Evolutionary conservation across 2,888 invertebrate genomes (phyloP), one percentile per base, ranked within the genome.

Genomic region (Troides oblongomaculatus): DNA sequence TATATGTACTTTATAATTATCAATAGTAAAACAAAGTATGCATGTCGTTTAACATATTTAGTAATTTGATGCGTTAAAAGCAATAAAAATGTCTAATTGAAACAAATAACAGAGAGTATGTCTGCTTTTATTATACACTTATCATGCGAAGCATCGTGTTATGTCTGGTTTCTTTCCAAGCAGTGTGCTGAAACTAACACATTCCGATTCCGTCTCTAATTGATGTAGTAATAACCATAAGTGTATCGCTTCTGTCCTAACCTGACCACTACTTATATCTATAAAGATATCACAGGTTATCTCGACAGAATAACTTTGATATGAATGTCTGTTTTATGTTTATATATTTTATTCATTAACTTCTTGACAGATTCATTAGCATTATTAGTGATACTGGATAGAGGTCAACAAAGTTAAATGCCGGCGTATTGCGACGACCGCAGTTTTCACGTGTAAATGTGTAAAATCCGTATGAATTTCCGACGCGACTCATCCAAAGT

Each of bases 401-500:
- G 46, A 46, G 46, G 46, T 46, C 46, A 46, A 14, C 46, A 46
- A 46, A 56, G 57, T 58, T 58, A 58, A 23, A 25, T 58, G 57
- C 0, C 10, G n/a, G 23, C 23, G 7, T n/a, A 58, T 23, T 23
- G 57, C 57, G 14, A 1, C 23, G 12, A 25, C 23, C 2, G 23
- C 14, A 58, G n/a, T 12, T 14, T 58, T 23, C 57, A 12, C 12
- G 21, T 58, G 39, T n/a, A 46, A 46, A 46, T 46, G 10, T 59
- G 62, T 53, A 14, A 25, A 64, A 43, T 36, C 7, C 14, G 21
- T 1, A 46, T 61, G 25, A n/a, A 46, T 56, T 50, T 18, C 39
- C 43, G 21, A 56, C 46, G 10, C 46, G 64, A 57, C 61, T 61
- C 36, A 61, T 65, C 69, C 62, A 58, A 65, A 69, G 21, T 61